Evolutionary conservation across 2,113 vertebrate species (phyloP).

Genomic region (Camelus bactrianus): DNA sequence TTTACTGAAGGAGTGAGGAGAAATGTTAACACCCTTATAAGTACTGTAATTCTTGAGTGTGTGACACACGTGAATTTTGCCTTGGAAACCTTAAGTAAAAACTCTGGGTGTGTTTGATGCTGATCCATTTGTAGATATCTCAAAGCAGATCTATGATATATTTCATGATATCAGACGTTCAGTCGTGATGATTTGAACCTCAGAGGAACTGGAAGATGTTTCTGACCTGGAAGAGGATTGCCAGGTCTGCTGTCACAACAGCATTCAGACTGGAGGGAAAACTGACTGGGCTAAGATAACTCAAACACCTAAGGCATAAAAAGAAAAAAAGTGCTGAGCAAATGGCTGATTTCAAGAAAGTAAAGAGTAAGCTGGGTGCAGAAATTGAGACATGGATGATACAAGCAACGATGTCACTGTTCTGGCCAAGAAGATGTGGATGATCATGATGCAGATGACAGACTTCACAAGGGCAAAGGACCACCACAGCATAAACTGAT

Average conservation of each 20-base stretch:
- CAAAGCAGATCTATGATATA: not conserved
- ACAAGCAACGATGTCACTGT: not conserved
- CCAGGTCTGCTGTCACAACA: not conserved
- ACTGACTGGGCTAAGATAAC: not conserved
- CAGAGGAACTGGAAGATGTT: not conserved
- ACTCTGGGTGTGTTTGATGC: not conserved
- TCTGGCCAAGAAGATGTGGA: not conserved
- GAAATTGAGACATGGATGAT: not conserved
- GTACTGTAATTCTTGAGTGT: not conserved
- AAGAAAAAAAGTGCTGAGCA: not conserved
- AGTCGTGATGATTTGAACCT: not conserved
- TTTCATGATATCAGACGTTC: not conserved
- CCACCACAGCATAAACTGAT: slow-evolving; percentile 87
- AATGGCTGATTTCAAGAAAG: not conserved
- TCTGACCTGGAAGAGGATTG: not conserved
- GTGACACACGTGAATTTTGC: too few species aligned
- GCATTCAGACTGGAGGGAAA: not conserved
- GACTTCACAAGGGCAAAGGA: slow-evolving; percentile 84
- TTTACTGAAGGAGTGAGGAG: slow-evolving; percentile 86
- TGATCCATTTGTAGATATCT: not conserved
- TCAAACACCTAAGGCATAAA: not conserved
- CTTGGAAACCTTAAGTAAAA: not conserved
- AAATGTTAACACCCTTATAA: slow-evolving; percentile 80
- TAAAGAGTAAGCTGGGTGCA: not conserved
- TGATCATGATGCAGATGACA: not conserved